These are phyloP conservation scores for Hyperoodon ampullatus DNA, from an alignment of 2,113 vertebrate genomes.

Conservation along the genomic window DNA sequence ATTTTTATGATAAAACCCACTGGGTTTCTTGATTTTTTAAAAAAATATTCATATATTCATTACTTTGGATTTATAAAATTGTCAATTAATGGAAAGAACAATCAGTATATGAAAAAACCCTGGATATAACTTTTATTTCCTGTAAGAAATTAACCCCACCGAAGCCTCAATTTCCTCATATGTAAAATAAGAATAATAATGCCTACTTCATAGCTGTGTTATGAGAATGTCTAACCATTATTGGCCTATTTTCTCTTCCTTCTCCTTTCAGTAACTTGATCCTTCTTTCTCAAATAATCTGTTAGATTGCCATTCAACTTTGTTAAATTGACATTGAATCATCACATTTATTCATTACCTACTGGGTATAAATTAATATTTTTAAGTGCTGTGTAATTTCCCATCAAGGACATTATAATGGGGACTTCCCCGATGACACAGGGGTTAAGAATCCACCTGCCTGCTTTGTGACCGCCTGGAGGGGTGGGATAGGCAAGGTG, in stretches of 20 bases:
- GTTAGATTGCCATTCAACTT: neutral
- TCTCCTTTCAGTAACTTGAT: neutral
- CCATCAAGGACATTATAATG: neutral
- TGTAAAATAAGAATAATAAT: neutral
- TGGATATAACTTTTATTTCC: constrained; percentile 16
- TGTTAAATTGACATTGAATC: neutral
- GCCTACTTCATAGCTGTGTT: neutral
- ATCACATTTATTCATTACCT: neutral
- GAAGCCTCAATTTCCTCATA: constrained; percentile 1
- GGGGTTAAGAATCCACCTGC: too few relatives aligned
- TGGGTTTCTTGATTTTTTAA: neutral
- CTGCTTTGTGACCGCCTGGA: too few relatives aligned
- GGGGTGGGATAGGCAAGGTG: too few relatives aligned
- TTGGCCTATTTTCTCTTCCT: neutral
- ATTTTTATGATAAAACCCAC: neutral
- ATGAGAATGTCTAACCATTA: neutral
- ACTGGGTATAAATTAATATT: neutral
- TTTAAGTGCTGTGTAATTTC: constrained; percentile 7
- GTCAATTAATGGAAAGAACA: neutral
- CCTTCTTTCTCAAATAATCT: neutral
- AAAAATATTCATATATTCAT: neutral
- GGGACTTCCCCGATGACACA: too few relatives aligned
- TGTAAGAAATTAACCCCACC: neutral
- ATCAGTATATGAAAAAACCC: constrained; percentile 4
- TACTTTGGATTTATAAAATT: constrained; percentile 36